Evolutionary conservation across 2,113 vertebrate genomes (phyloP), one percentile per base, ranked within the genome.

Genomic region (Thunnus maccoyii): DNA sequence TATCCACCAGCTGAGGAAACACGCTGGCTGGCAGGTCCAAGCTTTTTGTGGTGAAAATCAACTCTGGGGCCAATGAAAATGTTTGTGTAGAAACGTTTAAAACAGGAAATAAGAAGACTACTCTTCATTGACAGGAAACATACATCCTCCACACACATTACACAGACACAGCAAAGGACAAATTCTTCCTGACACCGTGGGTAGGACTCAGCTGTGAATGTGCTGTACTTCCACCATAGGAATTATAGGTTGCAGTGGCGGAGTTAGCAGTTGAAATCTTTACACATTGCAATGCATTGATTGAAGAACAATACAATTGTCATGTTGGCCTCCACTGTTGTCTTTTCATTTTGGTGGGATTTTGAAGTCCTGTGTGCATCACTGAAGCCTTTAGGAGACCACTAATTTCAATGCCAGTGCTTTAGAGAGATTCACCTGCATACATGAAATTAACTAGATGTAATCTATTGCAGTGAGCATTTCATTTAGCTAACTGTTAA

Each of bases 1-100:
- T 91, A 91, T 90, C 86, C 91, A 81, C 85, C 94, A 95, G 94
- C 92, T 94, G 93, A 94, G 90, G 91, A 93, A 93, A 93, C 89
- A 94, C 69, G 8, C 66, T 69, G 25, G 76, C 78, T 91, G 89
- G 88, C 89, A 74, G 65, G 36, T 51, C 71, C 22, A 14, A 72
- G 51, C 71, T 77, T 70, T 86, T 79, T 80, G 87, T 82, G 89
- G 87, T 88, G 58, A 83, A 92, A 89, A 84, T 86, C 76, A 80
- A 69, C 30, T 85, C 82, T 22, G 48, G 58, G 48, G 93, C 93
- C 93, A 94, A 94, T 77, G 79, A 90, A 93, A 94, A 94, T 91
- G 91, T 94, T 94, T 91, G 86, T 76, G 85, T 80, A 89, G 85
- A 90, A 89, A 87, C 30, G 70, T 82, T 80, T 89, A 57, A 91